Conservation (phyloP, 37 sponge, comb jelly and placozoan species). For the Diacarnus erythraeanus region DNA sequence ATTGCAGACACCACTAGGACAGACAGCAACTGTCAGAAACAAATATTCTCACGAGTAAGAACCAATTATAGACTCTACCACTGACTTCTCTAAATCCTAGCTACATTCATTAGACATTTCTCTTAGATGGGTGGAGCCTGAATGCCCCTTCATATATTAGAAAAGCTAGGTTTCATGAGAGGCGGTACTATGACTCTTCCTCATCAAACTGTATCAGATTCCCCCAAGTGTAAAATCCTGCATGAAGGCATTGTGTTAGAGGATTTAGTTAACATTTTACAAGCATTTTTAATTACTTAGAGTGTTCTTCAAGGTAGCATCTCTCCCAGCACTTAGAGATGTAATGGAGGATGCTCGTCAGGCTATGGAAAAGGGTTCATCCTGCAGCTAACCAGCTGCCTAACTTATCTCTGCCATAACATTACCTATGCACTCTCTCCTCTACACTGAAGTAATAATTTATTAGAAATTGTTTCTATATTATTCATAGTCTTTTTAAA, state of each 20-base stretch:
- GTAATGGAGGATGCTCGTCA: slow-evolving; percentile 39
- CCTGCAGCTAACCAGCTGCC: too few species aligned
- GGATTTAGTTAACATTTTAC: too few species aligned
- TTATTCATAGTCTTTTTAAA: neutral
- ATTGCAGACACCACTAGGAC: slow-evolving; percentile 49
- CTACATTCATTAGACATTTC: too few species aligned
- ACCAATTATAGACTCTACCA: too few species aligned
- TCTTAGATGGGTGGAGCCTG: too few species aligned
- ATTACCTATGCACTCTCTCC: neutral
- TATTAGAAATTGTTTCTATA: neutral
- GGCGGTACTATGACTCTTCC: slow-evolving; percentile 7
- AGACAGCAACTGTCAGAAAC: slow-evolving; percentile 76
- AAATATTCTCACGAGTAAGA: slow-evolving; percentile 95
- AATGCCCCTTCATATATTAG: neutral
- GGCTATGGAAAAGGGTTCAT: slow-evolving; percentile 5
- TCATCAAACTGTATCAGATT: neutral
- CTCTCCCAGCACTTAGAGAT: slow-evolving; percentile 52
- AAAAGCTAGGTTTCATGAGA: too few species aligned
- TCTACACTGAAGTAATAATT: neutral
- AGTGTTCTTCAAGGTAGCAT: slow-evolving; percentile 77
- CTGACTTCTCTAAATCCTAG: too few species aligned
- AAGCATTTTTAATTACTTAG: slow-evolving; percentile 25
- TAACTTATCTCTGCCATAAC: neutral
- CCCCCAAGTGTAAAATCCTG: too few species aligned
- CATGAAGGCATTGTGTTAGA: too few species aligned